These are phyloP conservation scores for Tiliqua scincoides DNA, from an alignment of 2,113 vertebrate genomes.

Conservation along the genomic window DNA sequence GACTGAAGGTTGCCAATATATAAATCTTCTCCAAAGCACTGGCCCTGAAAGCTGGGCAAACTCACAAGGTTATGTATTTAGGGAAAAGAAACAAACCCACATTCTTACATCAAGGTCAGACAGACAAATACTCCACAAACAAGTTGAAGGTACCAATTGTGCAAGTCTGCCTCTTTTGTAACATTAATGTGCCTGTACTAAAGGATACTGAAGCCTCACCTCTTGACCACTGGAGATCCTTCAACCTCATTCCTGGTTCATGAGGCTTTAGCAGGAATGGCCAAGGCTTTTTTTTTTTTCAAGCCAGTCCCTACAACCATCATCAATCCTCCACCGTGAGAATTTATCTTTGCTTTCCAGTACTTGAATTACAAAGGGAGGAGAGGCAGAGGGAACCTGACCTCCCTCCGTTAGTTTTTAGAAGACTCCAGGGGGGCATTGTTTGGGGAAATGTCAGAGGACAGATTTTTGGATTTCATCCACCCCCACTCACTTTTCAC, in stretches of 20 bases:
- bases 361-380: not conserved
- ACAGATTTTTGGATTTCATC: too few species aligned
- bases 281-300: too few species aligned
- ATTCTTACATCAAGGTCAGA: not conserved
- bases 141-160: not conserved
- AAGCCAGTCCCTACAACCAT: too few species aligned
- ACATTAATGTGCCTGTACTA: not conserved
- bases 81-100: not conserved
- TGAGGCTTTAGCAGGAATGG: too few species aligned
- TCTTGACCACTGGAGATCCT: not conserved
- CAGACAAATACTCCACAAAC: not conserved
- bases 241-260: not conserved
- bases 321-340: not conserved
- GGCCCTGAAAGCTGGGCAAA: not conserved
- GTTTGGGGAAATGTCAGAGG: too few species aligned
- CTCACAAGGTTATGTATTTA: too few species aligned
- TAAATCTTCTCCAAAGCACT: not conserved
- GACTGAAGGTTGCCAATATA: too few species aligned
- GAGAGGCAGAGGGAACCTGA: too few species aligned
- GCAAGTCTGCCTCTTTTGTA: not conserved
- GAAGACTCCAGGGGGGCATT: not conserved
- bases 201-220: not conserved
- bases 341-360: not conserved
- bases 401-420: not conserved
- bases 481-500: not conserved